phyloP scores from a whole-genome alignment of 2,113 vertebrate genomes.

The Cygnus atratus region DNA sequence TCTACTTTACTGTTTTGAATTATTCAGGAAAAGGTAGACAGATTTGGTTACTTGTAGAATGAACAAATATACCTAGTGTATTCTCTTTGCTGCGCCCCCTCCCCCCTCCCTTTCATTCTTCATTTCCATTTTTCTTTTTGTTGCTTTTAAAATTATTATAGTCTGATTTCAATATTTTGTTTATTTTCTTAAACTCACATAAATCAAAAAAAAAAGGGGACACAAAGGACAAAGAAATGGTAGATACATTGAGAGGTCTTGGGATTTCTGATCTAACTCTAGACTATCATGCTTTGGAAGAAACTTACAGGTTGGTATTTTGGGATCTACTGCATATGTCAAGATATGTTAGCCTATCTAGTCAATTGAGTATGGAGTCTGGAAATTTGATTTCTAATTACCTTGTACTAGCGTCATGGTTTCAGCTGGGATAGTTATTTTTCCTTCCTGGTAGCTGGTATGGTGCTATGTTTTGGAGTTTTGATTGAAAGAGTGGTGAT shows the following conservation, averaged over 20 bases:
- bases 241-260: not conserved
- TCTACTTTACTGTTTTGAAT: constrained; percentile 3
- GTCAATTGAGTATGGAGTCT: not conserved
- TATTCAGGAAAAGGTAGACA: constrained; percentile 14
- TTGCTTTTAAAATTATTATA: not conserved
- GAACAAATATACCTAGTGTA: too few relatives aligned
- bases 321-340: not conserved
- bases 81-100: not conserved
- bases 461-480: too few relatives aligned
- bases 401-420: not conserved
- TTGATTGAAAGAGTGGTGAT: too few relatives aligned
- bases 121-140: not conserved
- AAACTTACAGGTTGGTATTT: not conserved
- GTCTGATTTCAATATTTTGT: not conserved
- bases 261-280: not conserved
- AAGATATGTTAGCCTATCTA: not conserved
- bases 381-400: not conserved
- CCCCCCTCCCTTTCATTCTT: not conserved
- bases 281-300: not conserved
- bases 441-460: too few relatives aligned
- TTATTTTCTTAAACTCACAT: not conserved
- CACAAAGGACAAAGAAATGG: not conserved
- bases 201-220: not conserved
- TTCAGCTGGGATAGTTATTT: too few relatives aligned
- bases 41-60: not conserved